phyloP scores from a whole-genome alignment of 2,888 invertebrate genomes.

The Microchrysa polita region DNA sequence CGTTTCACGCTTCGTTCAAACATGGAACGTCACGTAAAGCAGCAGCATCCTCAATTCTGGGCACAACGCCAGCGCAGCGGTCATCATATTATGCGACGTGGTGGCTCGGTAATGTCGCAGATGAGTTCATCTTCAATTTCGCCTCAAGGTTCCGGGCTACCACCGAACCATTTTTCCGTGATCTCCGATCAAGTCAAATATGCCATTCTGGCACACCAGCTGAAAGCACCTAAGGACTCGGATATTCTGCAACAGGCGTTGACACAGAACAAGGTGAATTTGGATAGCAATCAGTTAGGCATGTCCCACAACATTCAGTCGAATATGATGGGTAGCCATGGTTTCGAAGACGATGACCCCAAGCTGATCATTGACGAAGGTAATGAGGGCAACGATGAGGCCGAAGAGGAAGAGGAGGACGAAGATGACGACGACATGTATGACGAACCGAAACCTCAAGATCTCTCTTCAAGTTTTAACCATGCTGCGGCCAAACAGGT shows the following conservation, averaged over 20 bases:
- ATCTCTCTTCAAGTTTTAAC: conserved; percentile 59
- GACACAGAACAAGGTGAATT: conserved; percentile 54
- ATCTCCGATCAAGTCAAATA: conserved; percentile 77
- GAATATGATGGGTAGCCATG: conserved; percentile 61
- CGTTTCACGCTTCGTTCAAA: conserved; percentile 91
- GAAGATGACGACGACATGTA: conserved; percentile 53
- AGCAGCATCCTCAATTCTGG: conserved; percentile 92
- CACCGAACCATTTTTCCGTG: conserved; percentile 60
- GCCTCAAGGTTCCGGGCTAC: conserved; percentile 51
- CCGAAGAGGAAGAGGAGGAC: conserved; percentile 53
- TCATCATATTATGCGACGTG: conserved; percentile 64
- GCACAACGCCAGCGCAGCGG: conserved; percentile 77
- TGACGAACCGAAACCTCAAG: conserved; percentile 54
- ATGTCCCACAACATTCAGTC: conserved; percentile 38
- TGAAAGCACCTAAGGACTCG: conserved; percentile 69
- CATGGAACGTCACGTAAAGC: conserved; percentile 94
- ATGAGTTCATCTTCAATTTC: conserved; percentile 52
- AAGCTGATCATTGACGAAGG: conserved; percentile 64
- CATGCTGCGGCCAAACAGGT: conserved; percentile 67
- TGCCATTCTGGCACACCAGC: conserved; percentile 81
- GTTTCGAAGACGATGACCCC: conserved; percentile 69
- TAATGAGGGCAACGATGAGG: conserved; percentile 56
- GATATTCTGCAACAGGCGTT: conserved; percentile 62
- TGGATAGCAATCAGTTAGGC: conserved; percentile 47
- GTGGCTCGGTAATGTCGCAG: conserved; percentile 53